Conservation (phyloP, 2,888 invertebrate genomes). For the Vannuccia rotundouncinata region DNA sequence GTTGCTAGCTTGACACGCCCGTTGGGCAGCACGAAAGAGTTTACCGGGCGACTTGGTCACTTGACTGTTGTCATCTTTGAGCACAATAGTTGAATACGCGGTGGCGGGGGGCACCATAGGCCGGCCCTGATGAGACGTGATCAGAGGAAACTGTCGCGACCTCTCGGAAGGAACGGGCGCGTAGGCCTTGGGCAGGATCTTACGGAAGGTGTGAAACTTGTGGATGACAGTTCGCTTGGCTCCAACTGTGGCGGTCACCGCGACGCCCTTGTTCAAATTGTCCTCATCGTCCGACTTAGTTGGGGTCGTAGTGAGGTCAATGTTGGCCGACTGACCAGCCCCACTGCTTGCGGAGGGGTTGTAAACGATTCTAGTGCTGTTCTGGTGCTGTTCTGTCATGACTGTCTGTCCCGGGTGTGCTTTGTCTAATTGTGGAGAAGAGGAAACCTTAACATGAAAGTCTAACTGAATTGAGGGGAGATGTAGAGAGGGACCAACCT, state of each 20-base stretch:
- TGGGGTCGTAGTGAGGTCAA: background rate
- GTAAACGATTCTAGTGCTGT: background rate
- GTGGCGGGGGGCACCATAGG: background rate
- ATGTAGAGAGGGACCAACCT: background rate
- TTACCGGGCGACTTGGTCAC: background rate
- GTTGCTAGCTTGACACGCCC: background rate
- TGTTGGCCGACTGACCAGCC: background rate
- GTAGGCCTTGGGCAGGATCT: background rate
- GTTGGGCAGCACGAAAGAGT: background rate
- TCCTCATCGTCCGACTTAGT: background rate
- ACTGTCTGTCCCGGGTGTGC: background rate
- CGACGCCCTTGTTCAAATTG: background rate
- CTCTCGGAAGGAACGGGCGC: background rate
- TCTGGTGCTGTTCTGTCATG: background rate
- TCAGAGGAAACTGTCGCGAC: background rate
- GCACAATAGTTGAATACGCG: conserved; percentile 9
- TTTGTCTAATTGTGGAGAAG: background rate
- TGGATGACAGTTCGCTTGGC: conserved; percentile 5
- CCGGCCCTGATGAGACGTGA: conserved; percentile 4
- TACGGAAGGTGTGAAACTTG: conserved; percentile 4
- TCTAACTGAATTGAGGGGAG: background rate
- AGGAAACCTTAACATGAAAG: background rate
- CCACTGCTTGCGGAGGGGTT: background rate
- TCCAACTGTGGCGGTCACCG: background rate
- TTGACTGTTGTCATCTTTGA: conserved; percentile 2